Base-by-base conservation (phyloP, 2,113 vertebrate species). In the Isurus oxyrinchus region DNA sequence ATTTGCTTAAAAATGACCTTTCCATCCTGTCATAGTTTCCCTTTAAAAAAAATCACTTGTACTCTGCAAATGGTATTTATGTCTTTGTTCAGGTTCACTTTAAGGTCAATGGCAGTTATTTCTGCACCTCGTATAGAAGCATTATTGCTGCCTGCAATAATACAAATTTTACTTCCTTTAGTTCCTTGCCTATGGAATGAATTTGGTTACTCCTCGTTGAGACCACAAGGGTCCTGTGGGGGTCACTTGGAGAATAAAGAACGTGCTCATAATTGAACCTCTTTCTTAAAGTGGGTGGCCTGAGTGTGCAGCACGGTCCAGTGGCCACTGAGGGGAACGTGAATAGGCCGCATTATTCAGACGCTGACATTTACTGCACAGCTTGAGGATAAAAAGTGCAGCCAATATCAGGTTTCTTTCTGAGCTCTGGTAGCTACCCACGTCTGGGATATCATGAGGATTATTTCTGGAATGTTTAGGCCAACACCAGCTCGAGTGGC, bases 1-100 rank as follows among this genome's bases (percentile, higher is more conserved):
- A 91, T 91, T 91, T 91, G 25, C 31, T 91, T 91, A 59, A 59
- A 91, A 91, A 59, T 91, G 88, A 91, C 55, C 88, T 91, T 91
- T 59, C 59, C 27, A 91, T 59, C 88, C 55, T 91, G 88, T 5
- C 55, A 57, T 91, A 59, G 88, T 91, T 35, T 91, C 11, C 88
- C 31, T 91, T 59, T 35, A 19, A 59, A 91, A 91, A 57, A 59
- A 91, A 59, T 91, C 55, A 3, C 27, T 91, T 59, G 88, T 59
- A 59, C 55, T 35, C 55, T 59, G 31, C 53, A 91, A 61, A 63
- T 63, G 90, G 90, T 63, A 66, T 94, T 94, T 94, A 94, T 94
- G 16, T 94, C 61, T 61, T 94, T 94, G 90, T 94, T 94, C 90
- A 63, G 90, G 90, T 93, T 93, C 90, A 94, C 35, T 10, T 63